Base-by-base conservation (phyloP, 2,797 vertebrate genomes). In the Alfaro cultratus region DNA sequence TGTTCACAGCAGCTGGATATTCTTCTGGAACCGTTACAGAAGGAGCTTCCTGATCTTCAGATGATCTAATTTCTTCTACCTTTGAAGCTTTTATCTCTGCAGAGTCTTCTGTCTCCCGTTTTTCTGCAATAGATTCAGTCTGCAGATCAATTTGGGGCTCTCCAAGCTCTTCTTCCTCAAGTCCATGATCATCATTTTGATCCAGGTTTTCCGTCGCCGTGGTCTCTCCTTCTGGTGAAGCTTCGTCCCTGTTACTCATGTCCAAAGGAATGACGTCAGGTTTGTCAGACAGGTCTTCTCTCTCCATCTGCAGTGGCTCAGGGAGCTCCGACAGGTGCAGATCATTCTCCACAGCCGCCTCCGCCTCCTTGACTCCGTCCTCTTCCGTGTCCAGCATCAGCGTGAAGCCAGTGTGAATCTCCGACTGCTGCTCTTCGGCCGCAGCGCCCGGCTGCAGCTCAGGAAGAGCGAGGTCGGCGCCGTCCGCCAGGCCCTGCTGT, bases 331-430 rank as follows among this genome's bases (percentile, higher is more conserved):
- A 64, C 2, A 34, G 31, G 3, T 77, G 82, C 15, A 85, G 34
- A 39, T 90, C 81, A 12, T 84, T 87, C 57, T 92, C 88, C 18
- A 87, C 55, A 0, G 85, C 81, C 0, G 85, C 45, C 21, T 23
- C 49, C 0, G 68, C 57, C 4, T 91, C 91, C 76, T 83, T 83
- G 26, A 89, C 78, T 71, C 92, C 95, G 15, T 95, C 96, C 77
- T 96, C 96, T 57, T 97, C 97, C 84, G 96, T 91, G 88, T 99
- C 97, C 90, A 99, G 85, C 89, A 97, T 95, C 80, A 99, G 96
- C 31, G 96, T 97, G 92, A 99, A 98, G 87, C 92, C 92, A 83
- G 93, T 91, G 5, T 96, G 95, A 80, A 93, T 57, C 39, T 94
- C 88, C 34, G 89, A 53, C 76, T 90, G 93, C 23, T 91, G 88